Evolutionary conservation across 2,888 invertebrate genomes (phyloP).

Genomic region (Shargacucullia verbasci): DNA sequence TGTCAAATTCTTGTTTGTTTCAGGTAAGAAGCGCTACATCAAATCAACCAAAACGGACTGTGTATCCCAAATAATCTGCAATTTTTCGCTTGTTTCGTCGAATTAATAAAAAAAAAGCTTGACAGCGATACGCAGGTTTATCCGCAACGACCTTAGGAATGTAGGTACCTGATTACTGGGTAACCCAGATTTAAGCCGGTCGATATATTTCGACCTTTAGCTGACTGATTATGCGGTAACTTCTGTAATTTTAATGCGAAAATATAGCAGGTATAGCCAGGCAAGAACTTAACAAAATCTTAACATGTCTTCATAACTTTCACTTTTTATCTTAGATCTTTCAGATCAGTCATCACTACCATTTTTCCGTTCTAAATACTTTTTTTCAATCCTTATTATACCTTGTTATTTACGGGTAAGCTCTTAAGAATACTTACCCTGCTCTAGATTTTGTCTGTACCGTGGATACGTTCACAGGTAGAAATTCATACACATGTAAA

Average conservation of each 20-base stretch:
- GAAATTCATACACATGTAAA: too few species aligned
- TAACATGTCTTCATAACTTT: too few species aligned
- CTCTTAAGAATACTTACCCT: too few species aligned
- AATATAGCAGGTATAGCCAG: constrained; percentile 3
- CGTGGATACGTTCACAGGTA: too few species aligned
- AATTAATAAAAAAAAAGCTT: constrained; percentile 13
- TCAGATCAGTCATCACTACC: too few species aligned
- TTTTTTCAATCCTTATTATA: too few species aligned
- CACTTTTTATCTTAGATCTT: too few species aligned
- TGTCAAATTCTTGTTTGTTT: constrained; percentile 47
- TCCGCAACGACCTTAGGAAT: constrained; percentile 44
- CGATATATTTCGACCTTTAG: constrained; percentile 65
- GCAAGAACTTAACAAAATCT: too few species aligned
- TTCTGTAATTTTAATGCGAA: constrained; percentile 29
- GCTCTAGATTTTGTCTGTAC: too few species aligned
- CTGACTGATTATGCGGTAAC: constrained; percentile 31
- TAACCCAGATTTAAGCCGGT: constrained; percentile 67
- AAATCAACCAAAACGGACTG: constrained; percentile 16
- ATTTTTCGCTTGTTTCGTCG: constrained; percentile 11
- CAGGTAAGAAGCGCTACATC: constrained; percentile 53
- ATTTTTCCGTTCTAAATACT: too few species aligned
- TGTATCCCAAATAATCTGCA: constrained; percentile 10
- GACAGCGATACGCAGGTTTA: constrained; percentile 24
- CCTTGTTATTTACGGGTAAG: too few species aligned
- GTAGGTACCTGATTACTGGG: constrained; percentile 55